These are phyloP conservation scores for Leptinotarsa texana DNA, from an alignment of 1,140 invertebrate genomes.

Conservation along the genomic window DNA sequence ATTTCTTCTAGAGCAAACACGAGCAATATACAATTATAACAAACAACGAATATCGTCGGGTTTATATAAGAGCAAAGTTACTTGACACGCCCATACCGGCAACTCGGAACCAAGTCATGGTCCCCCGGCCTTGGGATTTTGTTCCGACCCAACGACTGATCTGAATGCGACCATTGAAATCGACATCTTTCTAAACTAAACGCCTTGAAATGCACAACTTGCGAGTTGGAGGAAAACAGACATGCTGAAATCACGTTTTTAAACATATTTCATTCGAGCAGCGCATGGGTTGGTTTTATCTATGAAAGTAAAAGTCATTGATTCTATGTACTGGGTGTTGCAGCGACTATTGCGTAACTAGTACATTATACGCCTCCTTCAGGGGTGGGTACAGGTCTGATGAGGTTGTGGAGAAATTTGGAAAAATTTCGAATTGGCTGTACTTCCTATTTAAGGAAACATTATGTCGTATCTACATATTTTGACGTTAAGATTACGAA, in stretches of 20 bases:
- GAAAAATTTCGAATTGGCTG: too few species aligned
- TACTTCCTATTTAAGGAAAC: too few species aligned
- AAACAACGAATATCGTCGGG: background rate
- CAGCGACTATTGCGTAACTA: background rate
- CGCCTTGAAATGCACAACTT: constrained; percentile 5
- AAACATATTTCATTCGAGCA: background rate
- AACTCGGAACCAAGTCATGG: constrained; percentile 32
- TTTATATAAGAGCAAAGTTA: background rate
- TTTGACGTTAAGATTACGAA: too few species aligned
- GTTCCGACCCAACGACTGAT: constrained; percentile 16
- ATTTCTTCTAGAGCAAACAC: too few species aligned
- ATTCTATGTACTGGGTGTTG: background rate
- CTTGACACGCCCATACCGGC: constrained; percentile 4
- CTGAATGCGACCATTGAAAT: background rate
- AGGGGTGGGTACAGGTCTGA: too few species aligned
- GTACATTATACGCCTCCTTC: too few species aligned
- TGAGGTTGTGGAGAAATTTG: too few species aligned
- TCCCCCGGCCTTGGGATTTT: constrained; percentile 32
- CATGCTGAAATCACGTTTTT: background rate
- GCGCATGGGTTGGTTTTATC: background rate
- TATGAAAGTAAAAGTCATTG: background rate
- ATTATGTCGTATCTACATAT: too few species aligned
- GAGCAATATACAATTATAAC: background rate
- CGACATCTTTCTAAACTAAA: background rate
- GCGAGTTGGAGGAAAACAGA: background rate